Evolutionary conservation across 2,888 invertebrate genomes (phyloP), one percentile per base, ranked within the genome.

Genomic region (Brenthis daphne): DNA sequence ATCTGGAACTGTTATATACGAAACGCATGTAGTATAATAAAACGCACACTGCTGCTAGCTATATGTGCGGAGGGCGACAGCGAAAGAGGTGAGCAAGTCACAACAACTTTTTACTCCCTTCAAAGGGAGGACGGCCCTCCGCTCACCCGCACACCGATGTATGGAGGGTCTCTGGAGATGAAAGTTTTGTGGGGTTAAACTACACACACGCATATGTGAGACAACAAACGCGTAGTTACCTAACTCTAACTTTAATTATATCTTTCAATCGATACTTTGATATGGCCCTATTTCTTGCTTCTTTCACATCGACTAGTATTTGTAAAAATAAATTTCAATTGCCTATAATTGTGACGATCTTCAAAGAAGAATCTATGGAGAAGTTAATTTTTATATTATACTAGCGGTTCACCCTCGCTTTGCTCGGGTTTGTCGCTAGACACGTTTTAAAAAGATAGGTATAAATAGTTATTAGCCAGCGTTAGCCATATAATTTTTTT

Each of bases 61-160:
- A 43, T 43, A 43, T 53, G 43, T 82, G 81, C 82, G 82, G 85
- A 88, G 92, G 90, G 91, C 87, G 90, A 91, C 91, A 88, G 83
- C 86, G 92, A 92, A 92, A 92, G 92, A 92, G 92, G 92, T 92
- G 92, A 92, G 88, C 88, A 88, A 92, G 91, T 92, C 90, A 87
- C 88, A 89, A 87, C 88, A 89, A 90, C 85, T 92, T 90, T 89
- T 91, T 88, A 90, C 92, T 92, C 92, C 92, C 92, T 89, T 87
- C 83, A 81, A 75, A 79, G 89, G 91, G 88, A 84, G 88, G 85
- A 83, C 75, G 79, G 76, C 79, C 76, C 72, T 72, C 77, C 77
- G 54, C 37, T 37, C 50, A n/a, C 60, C 80, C 85, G 68, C 85
- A 81, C 84, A 80, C 83, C 76, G 80, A 73, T 80, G 74, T 76